A percentile compares a stretch with the other conserved stretches of the same genome.
Conservation (phyloP, 2,113 vertebrate genomes). For the Bubo bubo region DNA sequence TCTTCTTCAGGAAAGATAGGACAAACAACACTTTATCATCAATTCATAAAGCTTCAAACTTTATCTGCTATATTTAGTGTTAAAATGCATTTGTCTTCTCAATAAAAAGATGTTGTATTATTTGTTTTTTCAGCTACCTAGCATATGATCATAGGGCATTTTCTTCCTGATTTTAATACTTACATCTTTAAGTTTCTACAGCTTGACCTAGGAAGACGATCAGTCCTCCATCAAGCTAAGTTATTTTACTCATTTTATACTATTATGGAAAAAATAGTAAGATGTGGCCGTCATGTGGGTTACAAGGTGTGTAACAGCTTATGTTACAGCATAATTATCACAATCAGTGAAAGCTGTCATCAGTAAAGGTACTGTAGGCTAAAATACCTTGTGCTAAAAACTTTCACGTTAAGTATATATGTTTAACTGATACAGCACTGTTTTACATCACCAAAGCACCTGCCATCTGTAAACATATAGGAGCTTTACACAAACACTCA, state of each 20-base stretch:
- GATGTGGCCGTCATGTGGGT: background rate
- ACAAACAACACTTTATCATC: background rate
- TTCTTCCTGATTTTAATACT: background rate
- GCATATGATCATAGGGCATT: background rate
- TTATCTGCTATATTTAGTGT: background rate
- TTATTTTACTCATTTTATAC: background rate
- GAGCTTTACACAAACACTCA: background rate
- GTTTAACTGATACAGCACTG: background rate
- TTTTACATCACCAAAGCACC: background rate
- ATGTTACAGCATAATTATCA: background rate
- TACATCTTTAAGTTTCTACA: background rate
- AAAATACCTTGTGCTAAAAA: background rate
- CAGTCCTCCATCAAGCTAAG: background rate
- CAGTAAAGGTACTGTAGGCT: background rate
- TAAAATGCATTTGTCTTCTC: background rate
- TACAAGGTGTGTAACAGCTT: background rate
- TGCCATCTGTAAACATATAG: fast-evolving
- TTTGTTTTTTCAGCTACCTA: background rate
- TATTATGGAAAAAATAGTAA: background rate
- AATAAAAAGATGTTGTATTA: background rate
- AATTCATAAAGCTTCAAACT: background rate
- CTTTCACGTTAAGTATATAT: background rate
- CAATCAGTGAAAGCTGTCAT: background rate
- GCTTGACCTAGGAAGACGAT: background rate
- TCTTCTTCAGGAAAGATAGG: background rate